Evolutionary conservation across 2,113 vertebrate genomes (phyloP).

Genomic region (Nerophis lumbriciformis): DNA sequence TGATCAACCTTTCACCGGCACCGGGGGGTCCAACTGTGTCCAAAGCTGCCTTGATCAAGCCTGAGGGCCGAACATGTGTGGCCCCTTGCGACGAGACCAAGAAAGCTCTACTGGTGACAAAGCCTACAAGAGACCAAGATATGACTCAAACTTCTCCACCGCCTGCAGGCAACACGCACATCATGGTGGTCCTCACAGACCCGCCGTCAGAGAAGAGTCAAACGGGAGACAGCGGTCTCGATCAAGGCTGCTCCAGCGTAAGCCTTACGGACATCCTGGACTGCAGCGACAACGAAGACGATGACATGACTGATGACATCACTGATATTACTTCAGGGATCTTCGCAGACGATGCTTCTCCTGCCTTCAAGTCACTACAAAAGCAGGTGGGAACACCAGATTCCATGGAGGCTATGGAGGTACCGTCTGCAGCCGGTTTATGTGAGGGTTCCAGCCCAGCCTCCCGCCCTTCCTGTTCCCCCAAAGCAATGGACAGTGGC

Average conservation of each 20-base stretch:
- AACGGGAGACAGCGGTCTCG: constrained; percentile 46
- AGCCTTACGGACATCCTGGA: constrained; percentile 72
- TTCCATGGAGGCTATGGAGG: constrained; percentile 82
- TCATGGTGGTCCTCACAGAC: constrained; percentile 49
- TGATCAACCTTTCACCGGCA: constrained; percentile 58
- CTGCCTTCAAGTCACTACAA: constrained; percentile 75
- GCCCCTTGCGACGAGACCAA: constrained; percentile 21
- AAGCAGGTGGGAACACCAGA: constrained; percentile 84
- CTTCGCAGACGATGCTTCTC: constrained; percentile 73
- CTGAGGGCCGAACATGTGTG: constrained; percentile 22
- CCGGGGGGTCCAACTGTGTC: constrained; percentile 55
- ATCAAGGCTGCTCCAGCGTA: constrained; percentile 65
- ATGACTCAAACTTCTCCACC: constrained; percentile 30
- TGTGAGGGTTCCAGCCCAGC: constrained; percentile 75
- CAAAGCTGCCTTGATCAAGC: constrained; percentile 46
- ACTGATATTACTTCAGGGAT: constrained; percentile 78
- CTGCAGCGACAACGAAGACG: constrained; percentile 71
- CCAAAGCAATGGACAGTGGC: constrained; percentile 88
- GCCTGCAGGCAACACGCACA: constrained; percentile 41
- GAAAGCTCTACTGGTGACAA: constrained; percentile 26
- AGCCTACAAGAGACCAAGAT: constrained; percentile 40
- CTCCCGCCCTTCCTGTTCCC: constrained; percentile 70
- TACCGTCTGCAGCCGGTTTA: constrained; percentile 75
- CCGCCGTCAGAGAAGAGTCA: constrained; percentile 56
- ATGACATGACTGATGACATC: constrained; percentile 63